These are phyloP conservation scores for Podarcis raffonei DNA, from an alignment of 2,113 vertebrate species.

Conservation along the genomic window DNA sequence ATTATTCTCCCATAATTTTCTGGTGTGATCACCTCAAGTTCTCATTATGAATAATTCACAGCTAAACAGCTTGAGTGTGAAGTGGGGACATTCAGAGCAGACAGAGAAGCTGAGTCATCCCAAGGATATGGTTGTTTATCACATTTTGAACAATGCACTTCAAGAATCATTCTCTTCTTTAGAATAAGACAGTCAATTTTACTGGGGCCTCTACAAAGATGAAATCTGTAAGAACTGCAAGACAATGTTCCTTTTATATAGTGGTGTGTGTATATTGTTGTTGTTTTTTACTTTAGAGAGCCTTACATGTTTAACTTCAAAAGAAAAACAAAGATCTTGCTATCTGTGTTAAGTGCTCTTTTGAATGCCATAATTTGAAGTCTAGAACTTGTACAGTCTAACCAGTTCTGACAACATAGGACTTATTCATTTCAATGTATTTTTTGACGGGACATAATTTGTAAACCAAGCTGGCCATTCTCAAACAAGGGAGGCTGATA, in stretches of 20 bases:
- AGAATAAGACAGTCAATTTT: conserved; percentile 16
- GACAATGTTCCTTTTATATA: conserved; percentile 12
- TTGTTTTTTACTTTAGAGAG: conserved; percentile 14
- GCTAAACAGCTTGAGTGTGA: conserved; percentile 33
- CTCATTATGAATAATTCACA: conserved; percentile 57
- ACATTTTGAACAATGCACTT: conserved; percentile 40
- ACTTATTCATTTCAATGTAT: neutral
- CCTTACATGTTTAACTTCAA: neutral
- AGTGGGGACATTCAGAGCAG: conserved; percentile 41
- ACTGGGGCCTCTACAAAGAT: conserved; percentile 16
- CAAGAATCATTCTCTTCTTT: conserved; percentile 39
- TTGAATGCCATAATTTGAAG: conserved; percentile 47
- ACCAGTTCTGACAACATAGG: too few relatives aligned
- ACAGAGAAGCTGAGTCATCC: conserved; percentile 52
- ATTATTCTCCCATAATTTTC: conserved; percentile 7
- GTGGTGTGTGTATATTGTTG: neutral
- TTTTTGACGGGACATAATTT: neutral
- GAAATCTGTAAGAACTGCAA: conserved; percentile 19
- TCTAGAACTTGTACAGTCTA: neutral
- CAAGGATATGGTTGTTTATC: conserved; percentile 32
- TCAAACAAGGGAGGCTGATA: conserved; percentile 50
- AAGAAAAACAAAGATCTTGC: conserved; percentile 15
- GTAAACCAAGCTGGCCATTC: neutral
- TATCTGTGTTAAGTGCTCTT: conserved; percentile 22
- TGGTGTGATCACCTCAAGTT: neutral